Conservation (phyloP, 2,888 invertebrate species). For the Drosophila acutilabella region DNA sequence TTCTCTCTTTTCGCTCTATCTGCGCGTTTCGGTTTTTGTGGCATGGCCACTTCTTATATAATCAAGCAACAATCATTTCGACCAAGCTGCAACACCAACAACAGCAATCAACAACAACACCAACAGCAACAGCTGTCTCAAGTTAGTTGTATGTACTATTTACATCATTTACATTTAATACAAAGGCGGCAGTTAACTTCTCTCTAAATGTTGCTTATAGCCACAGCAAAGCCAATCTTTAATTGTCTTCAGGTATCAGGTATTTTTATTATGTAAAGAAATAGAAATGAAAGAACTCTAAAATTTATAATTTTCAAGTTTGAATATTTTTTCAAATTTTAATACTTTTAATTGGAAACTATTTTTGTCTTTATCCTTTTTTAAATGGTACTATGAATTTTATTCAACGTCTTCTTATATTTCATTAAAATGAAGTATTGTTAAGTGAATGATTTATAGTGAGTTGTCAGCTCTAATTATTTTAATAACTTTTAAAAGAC, state of each 20-base stretch:
- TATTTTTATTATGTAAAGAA: too few species aligned
- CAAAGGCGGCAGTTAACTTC: slow-evolving; percentile 19
- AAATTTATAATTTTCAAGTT: too few species aligned
- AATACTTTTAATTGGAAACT: too few species aligned
- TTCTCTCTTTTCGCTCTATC: slow-evolving; percentile 32
- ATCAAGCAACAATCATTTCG: slow-evolving; percentile 77
- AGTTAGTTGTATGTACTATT: slow-evolving; percentile 40
- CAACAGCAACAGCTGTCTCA: slow-evolving; percentile 71
- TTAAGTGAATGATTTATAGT: slow-evolving; percentile 45
- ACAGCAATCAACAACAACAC: slow-evolving; percentile 25
- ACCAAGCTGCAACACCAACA: slow-evolving; percentile 70
- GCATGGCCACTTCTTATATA: slow-evolving; percentile 82
- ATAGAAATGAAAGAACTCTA: too few species aligned
- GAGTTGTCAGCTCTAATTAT: slow-evolving; percentile 5
- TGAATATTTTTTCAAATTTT: too few species aligned
- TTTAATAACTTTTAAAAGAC: slow-evolving; percentile 29
- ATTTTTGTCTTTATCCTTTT: too few species aligned
- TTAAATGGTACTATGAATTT: neutral
- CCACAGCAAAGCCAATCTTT: neutral
- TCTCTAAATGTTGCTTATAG: slow-evolving; percentile 14
- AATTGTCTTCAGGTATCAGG: neutral
- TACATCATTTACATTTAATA: slow-evolving; percentile 69
- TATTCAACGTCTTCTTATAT: neutral
- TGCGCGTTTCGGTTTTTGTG: slow-evolving; percentile 69
- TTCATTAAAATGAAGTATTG: neutral